These are phyloP conservation scores for Eueremaeus valkanovi DNA, from an alignment of 2,888 invertebrate species.

Conservation along the genomic window DNA sequence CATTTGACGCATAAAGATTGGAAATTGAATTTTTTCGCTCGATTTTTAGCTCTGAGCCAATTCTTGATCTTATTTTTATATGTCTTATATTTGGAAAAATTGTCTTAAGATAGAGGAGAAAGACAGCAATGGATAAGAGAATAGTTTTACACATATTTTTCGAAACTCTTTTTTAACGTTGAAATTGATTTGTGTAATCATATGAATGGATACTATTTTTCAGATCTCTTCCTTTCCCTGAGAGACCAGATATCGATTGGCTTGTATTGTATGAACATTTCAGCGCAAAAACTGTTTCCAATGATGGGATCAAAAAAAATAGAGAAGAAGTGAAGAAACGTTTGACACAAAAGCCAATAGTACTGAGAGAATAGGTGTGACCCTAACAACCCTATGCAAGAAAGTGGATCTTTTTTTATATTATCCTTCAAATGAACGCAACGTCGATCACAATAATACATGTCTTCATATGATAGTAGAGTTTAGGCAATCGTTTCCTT, in stretches of 20 bases:
- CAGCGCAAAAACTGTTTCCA: background rate
- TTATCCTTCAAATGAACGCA: slow-evolving; percentile 7
- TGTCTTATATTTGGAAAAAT: too few species aligned
- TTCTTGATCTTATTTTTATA: background rate
- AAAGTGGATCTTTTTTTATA: slow-evolving; percentile 10
- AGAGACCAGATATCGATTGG: background rate
- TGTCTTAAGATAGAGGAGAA: too few species aligned
- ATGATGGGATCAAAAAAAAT: background rate
- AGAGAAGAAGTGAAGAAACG: background rate
- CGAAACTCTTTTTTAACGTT: background rate
- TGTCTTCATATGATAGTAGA: background rate
- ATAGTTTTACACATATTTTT: background rate
- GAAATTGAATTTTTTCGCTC: background rate
- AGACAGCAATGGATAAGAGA: too few species aligned
- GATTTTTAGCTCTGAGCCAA: background rate
- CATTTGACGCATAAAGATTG: slow-evolving; percentile 14
- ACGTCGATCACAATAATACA: slow-evolving; percentile 1
- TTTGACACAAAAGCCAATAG: slow-evolving; percentile 6
- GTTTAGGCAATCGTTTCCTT: background rate
- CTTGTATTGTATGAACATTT: slow-evolving; percentile 1
- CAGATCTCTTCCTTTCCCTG: background rate
- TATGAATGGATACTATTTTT: background rate
- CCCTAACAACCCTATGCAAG: background rate
- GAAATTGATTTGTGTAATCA: background rate
- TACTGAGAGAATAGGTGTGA: background rate